These are phyloP conservation scores for Hecatera dysodea DNA, from an alignment of 2,888 invertebrate genomes.

Conservation along the genomic window DNA sequence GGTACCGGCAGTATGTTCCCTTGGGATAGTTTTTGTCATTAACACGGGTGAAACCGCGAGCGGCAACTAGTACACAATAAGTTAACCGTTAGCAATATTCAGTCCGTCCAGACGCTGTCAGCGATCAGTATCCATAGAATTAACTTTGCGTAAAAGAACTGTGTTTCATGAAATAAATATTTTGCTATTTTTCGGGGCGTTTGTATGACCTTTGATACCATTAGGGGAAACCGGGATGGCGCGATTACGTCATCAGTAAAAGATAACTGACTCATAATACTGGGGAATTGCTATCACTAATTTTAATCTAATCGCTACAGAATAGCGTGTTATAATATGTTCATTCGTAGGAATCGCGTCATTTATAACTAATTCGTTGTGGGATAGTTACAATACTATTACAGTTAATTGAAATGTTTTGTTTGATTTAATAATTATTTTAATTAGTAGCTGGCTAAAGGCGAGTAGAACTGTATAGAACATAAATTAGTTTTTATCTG, in stretches of 20 bases:
- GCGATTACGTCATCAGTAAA: constrained; percentile 7
- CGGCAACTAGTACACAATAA: too few species aligned
- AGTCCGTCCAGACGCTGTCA: too few species aligned
- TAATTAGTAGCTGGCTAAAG: background rate
- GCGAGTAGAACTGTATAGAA: too few species aligned
- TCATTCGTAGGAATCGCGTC: background rate
- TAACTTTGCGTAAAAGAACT: too few species aligned
- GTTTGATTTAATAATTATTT: background rate
- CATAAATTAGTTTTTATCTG: too few species aligned
- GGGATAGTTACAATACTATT: background rate
- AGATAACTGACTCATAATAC: constrained; percentile 18
- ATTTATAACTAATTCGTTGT: constrained; percentile 7
- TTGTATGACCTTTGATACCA: background rate
- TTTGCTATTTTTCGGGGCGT: background rate
- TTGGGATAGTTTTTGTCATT: too few species aligned
- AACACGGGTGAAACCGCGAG: too few species aligned
- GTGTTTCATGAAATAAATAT: background rate
- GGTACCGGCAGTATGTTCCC: too few species aligned
- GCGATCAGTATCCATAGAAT: too few species aligned
- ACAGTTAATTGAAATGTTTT: background rate
- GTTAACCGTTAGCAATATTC: too few species aligned
- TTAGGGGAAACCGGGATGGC: background rate
- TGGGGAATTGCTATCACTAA: constrained; percentile 14
- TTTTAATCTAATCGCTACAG: constrained; percentile 11
- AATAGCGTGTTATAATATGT: constrained; percentile 14